Evolutionary conservation across 2,888 invertebrate species (phyloP), one percentile per base, ranked within the genome.

Genomic region (Habroteleia sp.): DNA sequence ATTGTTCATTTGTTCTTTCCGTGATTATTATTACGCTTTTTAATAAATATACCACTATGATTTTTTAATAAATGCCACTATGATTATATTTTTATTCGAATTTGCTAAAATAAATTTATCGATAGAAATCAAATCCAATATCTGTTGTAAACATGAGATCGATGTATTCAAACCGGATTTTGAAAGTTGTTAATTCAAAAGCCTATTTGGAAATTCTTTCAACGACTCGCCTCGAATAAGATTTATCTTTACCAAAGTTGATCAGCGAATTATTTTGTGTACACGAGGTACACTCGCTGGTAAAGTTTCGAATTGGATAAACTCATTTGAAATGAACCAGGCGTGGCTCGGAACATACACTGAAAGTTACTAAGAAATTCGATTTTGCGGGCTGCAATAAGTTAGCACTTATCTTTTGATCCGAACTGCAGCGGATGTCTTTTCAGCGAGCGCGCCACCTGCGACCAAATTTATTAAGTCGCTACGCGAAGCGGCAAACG

Each of bases 391-490:
- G 39, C 8, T 27, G 42, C 63, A 48, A 72, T 63, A 72, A 63
- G 39, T 63, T 42, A 41, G 54, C 52, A 48, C 46, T 56, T 71
- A 54, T 71, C 62, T 71, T 62, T 31, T 42, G 52, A 50, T 50
- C 25, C 66, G 16, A 3, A 2, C 2, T 52, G 37, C 60, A 52
- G 16, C 10, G 37, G 37, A 39, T 33, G 48, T 46, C 71, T 56
- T 63, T 72, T 56, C 14, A 27, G 48, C 58, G 23, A 29, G 33
- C 16, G 23, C 41, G 8, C 63, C 62, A 62, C 10, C 62, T 56
- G 62, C 14, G 62, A 27, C 62, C 46, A 48, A 48, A 71, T 62
- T 71, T 71, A 71, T 71, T 50, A 52, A 60, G 50, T 27, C 37
- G 6, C 27, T 7, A 13, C 8, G 29, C 44, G 52, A 52, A 35